Conservation (phyloP, 2,888 invertebrate species). For the Xanthorhoe designata region DNA sequence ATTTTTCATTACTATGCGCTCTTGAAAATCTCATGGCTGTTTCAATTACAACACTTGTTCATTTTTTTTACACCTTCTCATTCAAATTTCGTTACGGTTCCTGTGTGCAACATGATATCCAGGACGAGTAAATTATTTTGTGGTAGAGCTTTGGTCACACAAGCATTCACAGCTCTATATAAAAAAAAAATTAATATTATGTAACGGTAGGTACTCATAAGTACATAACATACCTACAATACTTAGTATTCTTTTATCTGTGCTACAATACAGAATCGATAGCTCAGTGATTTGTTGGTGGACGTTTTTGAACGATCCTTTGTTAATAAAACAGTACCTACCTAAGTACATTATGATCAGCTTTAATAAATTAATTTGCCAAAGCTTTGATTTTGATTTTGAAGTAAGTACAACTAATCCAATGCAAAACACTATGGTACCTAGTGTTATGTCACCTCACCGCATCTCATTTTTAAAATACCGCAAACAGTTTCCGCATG, state of each 20-base stretch:
- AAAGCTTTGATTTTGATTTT: no score
- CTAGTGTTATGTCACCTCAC: conserved; percentile 38
- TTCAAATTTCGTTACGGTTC: conserved; percentile 17
- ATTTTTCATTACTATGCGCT: conserved; percentile 46
- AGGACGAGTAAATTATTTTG: background rate
- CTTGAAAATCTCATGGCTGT: conserved; percentile 28
- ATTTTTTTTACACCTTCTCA: conserved; percentile 34
- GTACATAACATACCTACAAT: background rate
- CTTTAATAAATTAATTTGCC: no score
- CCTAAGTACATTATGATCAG: no score
- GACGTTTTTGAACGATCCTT: no score
- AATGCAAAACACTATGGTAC: conserved; percentile 23
- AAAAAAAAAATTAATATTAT: no score
- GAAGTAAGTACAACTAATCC: conserved; percentile 8
- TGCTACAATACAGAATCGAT: background rate
- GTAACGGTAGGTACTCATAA: no score
- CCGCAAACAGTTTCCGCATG: conserved; percentile 53
- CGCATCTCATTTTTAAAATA: conserved; percentile 42
- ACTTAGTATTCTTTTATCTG: background rate
- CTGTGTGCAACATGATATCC: conserved; percentile 2
- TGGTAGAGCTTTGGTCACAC: background rate
- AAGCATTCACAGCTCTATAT: no score
- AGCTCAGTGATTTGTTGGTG: background rate
- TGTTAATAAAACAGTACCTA: no score
- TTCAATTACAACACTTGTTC: conserved; percentile 42